These are phyloP conservation scores for Erpetoichthys calabaricus DNA, from an alignment of 2,797 vertebrate species.

Conservation along the genomic window DNA sequence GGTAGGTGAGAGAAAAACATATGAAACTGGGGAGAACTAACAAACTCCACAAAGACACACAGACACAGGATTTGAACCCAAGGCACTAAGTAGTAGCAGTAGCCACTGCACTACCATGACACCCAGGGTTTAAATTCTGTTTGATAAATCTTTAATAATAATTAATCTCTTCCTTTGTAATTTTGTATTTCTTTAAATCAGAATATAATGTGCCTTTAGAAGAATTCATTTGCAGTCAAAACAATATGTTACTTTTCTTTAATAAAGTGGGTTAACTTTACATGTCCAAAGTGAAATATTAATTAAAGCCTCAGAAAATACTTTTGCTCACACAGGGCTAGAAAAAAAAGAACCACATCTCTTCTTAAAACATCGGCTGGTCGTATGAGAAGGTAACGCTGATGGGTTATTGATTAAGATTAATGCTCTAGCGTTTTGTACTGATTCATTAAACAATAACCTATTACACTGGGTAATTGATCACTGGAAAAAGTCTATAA, in stretches of 20 bases:
- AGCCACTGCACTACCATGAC: too few species aligned
- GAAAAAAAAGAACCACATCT: constrained; percentile 16
- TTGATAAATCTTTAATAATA: too few species aligned
- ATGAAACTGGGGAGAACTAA: too few species aligned
- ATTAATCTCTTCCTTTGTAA: not conserved
- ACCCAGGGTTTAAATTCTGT: too few species aligned
- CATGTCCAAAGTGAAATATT: constrained; percentile 8
- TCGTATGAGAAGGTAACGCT: constrained; percentile 23
- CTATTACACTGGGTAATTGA: constrained; percentile 46
- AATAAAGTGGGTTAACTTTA: constrained; percentile 1
- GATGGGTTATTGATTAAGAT: constrained; percentile 42
- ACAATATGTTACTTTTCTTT: constrained; percentile 2
- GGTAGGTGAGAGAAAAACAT: too few species aligned
- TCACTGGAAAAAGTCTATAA: constrained; percentile 40
- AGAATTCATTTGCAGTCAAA: not conserved
- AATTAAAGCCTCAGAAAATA: constrained; percentile 20
- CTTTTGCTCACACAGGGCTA: constrained; percentile 8
- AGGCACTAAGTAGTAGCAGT: too few species aligned
- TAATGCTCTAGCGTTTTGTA: constrained; percentile 35
- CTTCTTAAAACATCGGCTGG: constrained; percentile 21
- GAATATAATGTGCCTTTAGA: not conserved
- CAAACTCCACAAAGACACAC: too few species aligned
- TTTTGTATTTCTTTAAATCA: not conserved
- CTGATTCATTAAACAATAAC: constrained; percentile 44
- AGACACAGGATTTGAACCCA: too few species aligned